These are phyloP conservation scores for Leptopilina drosophilae DNA, from an alignment of 2,888 invertebrate species.

Conservation along the genomic window DNA sequence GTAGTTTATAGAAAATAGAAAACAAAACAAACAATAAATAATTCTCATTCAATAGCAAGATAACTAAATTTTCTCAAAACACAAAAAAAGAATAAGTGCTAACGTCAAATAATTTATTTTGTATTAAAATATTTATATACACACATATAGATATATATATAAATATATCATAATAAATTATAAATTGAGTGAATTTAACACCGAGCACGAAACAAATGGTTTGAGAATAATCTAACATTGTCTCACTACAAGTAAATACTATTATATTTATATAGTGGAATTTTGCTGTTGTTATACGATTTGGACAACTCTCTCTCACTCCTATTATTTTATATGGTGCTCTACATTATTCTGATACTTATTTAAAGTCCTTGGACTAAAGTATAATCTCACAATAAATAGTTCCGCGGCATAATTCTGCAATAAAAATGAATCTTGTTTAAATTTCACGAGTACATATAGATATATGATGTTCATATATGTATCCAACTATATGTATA, in stretches of 20 bases:
- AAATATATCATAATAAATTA: too few species aligned
- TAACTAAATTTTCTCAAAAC: too few species aligned
- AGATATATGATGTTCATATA: too few species aligned
- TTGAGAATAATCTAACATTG: neutral
- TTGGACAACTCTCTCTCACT: conserved; percentile 1
- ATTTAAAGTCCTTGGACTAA: neutral
- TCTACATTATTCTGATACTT: conserved; percentile 3
- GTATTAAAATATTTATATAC: too few species aligned
- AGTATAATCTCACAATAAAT: conserved; percentile 24
- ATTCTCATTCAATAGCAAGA: too few species aligned
- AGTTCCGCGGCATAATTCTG: neutral
- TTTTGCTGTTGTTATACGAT: neutral
- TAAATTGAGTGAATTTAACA: too few species aligned
- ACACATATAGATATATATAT: too few species aligned
- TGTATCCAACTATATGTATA: too few species aligned
- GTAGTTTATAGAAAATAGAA: too few species aligned
- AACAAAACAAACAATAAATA: too few species aligned
- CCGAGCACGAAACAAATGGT: neutral
- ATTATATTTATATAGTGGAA: neutral
- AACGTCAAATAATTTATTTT: too few species aligned
- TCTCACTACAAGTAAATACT: neutral
- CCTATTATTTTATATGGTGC: neutral
- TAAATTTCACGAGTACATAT: neutral
- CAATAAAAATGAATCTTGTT: conserved; percentile 21
- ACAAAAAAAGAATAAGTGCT: too few species aligned